Conservation (phyloP, 2,888 invertebrate species). For the Acrobasis consociella region DNA sequence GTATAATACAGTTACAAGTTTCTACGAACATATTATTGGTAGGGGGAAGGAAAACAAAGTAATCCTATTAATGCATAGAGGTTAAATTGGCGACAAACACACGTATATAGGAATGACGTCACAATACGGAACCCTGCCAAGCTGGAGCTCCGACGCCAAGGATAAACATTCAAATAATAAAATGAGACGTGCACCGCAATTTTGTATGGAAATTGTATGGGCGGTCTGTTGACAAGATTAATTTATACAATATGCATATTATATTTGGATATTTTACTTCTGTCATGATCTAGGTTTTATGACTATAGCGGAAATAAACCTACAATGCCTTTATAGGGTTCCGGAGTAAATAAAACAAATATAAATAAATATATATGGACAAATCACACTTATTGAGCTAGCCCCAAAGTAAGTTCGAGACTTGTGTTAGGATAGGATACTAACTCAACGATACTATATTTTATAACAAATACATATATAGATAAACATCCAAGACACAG, state of each 20-base stretch:
- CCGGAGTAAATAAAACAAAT: too few relatives aligned
- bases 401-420: too few relatives aligned
- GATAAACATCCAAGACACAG: too few relatives aligned
- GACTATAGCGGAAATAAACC: too few relatives aligned
- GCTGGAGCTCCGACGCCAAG: background rate
- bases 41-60: slow-evolving; percentile 1
- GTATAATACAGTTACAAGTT: too few relatives aligned
- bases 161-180: slow-evolving; percentile 1
- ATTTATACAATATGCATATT: background rate
- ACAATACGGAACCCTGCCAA: background rate
- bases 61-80: slow-evolving; percentile 3
- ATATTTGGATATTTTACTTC: background rate
- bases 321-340: too few relatives aligned
- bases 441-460: too few relatives aligned
- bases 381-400: too few relatives aligned
- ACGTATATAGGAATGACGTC: background rate
- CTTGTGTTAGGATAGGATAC: too few relatives aligned
- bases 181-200: background rate
- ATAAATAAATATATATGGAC: too few relatives aligned
- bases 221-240: background rate
- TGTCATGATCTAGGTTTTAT: too few relatives aligned
- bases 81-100: slow-evolving; percentile 1
- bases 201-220: slow-evolving; percentile 1
- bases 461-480: too few relatives aligned
- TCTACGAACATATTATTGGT: background rate